Evolutionary conservation across 2,113 vertebrate species (phyloP).

Genomic region (Larimichthys polyactis): DNA sequence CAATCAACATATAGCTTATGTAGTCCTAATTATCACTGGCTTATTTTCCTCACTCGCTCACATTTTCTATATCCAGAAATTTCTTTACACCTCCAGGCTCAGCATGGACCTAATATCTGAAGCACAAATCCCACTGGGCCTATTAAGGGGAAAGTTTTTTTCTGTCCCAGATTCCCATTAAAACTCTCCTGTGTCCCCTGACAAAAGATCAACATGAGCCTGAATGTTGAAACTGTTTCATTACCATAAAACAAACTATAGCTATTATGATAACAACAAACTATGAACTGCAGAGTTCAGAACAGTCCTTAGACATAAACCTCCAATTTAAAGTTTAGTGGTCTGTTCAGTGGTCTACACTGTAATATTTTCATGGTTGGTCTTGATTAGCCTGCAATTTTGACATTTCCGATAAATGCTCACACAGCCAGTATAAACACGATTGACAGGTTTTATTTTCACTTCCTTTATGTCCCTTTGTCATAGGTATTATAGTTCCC

Average conservation of each 20-base stretch:
- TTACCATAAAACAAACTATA: background rate
- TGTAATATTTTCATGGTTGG: background rate
- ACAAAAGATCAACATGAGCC: constrained; percentile 36
- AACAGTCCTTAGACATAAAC: background rate
- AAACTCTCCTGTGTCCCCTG: constrained; percentile 51
- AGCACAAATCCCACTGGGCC: constrained; percentile 57
- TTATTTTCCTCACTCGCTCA: constrained; percentile 36
- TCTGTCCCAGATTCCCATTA: constrained; percentile 68
- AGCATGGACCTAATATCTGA: constrained; percentile 61
- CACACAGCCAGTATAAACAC: constrained; percentile 11
- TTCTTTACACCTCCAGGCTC: constrained; percentile 56
- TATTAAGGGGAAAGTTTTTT: constrained; percentile 57
- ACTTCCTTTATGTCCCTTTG: constrained; percentile 55
- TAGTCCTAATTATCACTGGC: constrained; percentile 46
- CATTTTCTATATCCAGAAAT: constrained; percentile 49
- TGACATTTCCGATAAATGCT: constrained; percentile 23
- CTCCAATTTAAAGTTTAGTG: background rate
- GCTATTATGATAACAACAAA: background rate
- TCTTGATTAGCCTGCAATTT: background rate
- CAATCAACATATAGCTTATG: constrained; percentile 16
- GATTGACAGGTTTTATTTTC: constrained; percentile 57
- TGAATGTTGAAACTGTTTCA: constrained; percentile 13
- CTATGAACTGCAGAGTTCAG: background rate
- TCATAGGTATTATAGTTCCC: constrained; percentile 47
- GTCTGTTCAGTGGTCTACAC: background rate